Evolutionary conservation across 2,797 vertebrate genomes (phyloP).

Genomic region (Danio jaintianensis): DNA sequence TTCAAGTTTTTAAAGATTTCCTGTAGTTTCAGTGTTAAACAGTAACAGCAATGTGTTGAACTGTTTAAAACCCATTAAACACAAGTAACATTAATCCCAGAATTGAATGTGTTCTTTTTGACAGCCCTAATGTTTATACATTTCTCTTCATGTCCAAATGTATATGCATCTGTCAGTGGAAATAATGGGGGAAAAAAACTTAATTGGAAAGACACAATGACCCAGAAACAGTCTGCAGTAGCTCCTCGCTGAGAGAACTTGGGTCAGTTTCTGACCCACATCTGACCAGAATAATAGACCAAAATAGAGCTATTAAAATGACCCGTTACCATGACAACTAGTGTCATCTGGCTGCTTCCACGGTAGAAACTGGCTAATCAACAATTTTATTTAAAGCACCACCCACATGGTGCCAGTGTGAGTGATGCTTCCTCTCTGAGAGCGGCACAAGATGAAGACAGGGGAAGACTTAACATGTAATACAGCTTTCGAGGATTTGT

Average conservation of each 20-base stretch:
- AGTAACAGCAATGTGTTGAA: too few species aligned
- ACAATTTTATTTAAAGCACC: constrained; percentile 52
- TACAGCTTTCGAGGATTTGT: background rate
- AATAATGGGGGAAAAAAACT: too few species aligned
- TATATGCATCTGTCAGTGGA: too few species aligned
- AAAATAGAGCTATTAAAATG: constrained; percentile 47
- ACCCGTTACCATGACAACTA: constrained; percentile 33
- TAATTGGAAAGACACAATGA: background rate
- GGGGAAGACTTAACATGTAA: constrained; percentile 31
- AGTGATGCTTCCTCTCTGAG: constrained; percentile 10
- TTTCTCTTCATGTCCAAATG: too few species aligned
- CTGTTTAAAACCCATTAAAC: too few species aligned
- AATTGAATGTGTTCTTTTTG: too few species aligned
- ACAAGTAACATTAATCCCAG: too few species aligned
- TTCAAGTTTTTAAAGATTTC: too few species aligned
- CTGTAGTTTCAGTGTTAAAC: too few species aligned
- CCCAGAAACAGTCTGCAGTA: background rate
- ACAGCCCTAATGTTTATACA: too few species aligned
- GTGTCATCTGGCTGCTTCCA: constrained; percentile 11
- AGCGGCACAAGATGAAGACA: constrained; percentile 18
- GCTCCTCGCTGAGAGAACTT: background rate
- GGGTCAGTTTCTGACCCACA: constrained; percentile 17
- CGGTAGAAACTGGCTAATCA: constrained; percentile 32
- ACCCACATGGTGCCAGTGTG: constrained; percentile 42
- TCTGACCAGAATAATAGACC: constrained; percentile 27